Evolutionary conservation across 2,797 vertebrate species (phyloP).

Genomic region (Hippocampus kuda): DNA sequence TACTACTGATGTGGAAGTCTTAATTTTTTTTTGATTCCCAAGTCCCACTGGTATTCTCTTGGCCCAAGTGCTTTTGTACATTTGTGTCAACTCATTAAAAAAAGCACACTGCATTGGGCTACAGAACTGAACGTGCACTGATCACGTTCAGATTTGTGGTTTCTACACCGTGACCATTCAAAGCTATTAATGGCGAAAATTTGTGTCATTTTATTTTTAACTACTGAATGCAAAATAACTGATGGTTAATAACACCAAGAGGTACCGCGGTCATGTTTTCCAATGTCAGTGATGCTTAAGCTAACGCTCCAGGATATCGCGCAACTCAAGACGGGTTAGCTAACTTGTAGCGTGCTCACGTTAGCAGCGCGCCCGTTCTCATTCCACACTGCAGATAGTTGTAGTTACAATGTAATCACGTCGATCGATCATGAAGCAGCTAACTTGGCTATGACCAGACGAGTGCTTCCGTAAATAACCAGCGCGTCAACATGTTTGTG

Average conservation of each 20-base stretch:
- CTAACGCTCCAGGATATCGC: slow-evolving; percentile 28
- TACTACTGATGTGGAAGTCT: too few relatives aligned
- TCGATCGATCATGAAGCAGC: background rate
- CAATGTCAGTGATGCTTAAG: background rate
- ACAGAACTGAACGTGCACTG: background rate
- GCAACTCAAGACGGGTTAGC: slow-evolving; percentile 25
- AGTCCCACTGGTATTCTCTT: background rate
- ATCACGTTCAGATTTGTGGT: background rate
- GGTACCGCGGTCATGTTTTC: background rate
- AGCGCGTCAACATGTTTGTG: slow-evolving; percentile 7
- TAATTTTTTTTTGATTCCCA: too few relatives aligned
- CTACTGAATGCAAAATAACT: background rate
- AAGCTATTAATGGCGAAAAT: background rate
- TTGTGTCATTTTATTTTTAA: background rate
- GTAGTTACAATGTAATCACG: background rate
- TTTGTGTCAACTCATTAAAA: background rate
- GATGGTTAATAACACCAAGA: too few relatives aligned
- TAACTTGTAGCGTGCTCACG: slow-evolving; percentile 31
- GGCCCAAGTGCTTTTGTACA: background rate
- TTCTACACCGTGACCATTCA: background rate
- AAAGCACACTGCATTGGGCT: background rate
- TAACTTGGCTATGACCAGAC: background rate
- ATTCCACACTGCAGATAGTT: background rate
- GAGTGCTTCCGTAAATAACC: background rate
- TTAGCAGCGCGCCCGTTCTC: slow-evolving; percentile 4